Percentiles rank a stretch among this genome's conserved stretches.
These are phyloP conservation scores for Oligia strigilis DNA, from an alignment of 2,888 invertebrate species.

Conservation along the genomic window DNA sequence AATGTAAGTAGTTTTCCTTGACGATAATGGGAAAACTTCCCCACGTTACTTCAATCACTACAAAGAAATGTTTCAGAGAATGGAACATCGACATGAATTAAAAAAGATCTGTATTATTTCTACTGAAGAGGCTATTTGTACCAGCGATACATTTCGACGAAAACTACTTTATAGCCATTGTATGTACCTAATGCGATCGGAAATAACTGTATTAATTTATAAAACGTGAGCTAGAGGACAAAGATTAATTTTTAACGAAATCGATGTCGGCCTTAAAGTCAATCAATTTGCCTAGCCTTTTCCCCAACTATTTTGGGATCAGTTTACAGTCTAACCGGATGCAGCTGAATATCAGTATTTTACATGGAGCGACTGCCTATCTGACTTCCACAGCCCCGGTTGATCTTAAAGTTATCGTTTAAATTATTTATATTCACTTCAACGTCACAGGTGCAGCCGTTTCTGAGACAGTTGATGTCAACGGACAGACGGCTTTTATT, in stretches of 20 bases:
- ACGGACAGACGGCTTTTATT: background rate
- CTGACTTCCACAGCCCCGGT: no score
- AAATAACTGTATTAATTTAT: background rate
- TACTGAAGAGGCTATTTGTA: background rate
- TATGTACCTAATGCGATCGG: background rate
- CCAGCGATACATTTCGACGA: background rate
- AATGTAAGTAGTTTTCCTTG: background rate
- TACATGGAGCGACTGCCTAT: no score
- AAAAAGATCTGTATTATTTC: no score
- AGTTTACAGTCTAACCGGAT: no score
- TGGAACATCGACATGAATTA: background rate
- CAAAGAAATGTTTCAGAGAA: slow-evolving; percentile 16
- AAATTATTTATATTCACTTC: background rate
- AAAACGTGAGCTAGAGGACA: background rate
- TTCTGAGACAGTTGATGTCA: background rate
- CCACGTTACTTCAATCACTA: background rate
- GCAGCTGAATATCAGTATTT: no score
- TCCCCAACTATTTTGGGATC: no score
- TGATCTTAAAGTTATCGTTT: background rate
- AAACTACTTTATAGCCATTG: background rate
- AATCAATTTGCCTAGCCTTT: no score
- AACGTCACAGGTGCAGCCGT: background rate
- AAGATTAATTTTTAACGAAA: background rate
- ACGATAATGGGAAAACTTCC: background rate
- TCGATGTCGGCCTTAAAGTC: no score